Percentiles rank a stretch among this genome's conserved stretches.
These are phyloP conservation scores for zebrafish (Danio rerio) DNA, from an alignment of 2,113 vertebrate species.

Conservation along the genomic window DNA sequence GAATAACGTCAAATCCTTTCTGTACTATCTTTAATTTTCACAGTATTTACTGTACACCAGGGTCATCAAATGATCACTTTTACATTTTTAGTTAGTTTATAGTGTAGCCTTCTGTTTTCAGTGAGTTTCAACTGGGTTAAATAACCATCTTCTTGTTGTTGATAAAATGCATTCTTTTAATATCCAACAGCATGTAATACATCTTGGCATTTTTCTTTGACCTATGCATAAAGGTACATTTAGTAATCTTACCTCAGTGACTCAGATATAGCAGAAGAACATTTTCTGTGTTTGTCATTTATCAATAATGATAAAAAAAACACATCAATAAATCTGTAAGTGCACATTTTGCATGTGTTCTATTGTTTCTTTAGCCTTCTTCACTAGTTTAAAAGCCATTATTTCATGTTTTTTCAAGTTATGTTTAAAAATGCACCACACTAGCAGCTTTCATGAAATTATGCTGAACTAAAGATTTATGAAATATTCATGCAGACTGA, in stretches of 20 bases:
- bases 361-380: constrained; percentile 11
- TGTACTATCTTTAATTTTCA: too few relatives aligned
- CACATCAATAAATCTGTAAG: background rate
- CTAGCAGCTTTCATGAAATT: constrained; percentile 59
- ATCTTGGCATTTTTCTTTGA: background rate
- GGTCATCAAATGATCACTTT: too few relatives aligned
- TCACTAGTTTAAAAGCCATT: constrained; percentile 28
- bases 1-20: too few relatives aligned
- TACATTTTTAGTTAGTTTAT: too few relatives aligned
- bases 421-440: constrained; percentile 66
- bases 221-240: background rate
- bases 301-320: background rate
- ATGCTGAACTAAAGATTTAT: constrained; percentile 57
- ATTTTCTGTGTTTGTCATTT: background rate
- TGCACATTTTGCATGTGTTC: background rate
- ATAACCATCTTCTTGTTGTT: too few relatives aligned
- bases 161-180: too few relatives aligned
- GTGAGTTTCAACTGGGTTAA: too few relatives aligned
- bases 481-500: constrained; percentile 66
- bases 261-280: background rate
- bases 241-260: background rate
- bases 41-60: too few relatives aligned
- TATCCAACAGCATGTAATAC: too few relatives aligned
- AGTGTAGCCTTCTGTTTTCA: too few relatives aligned
- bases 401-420: constrained; percentile 44